Evolutionary conservation across 2,113 vertebrate species (phyloP), one percentile per base, ranked within the genome.

Genomic region (Spheniscus mendiculus): DNA sequence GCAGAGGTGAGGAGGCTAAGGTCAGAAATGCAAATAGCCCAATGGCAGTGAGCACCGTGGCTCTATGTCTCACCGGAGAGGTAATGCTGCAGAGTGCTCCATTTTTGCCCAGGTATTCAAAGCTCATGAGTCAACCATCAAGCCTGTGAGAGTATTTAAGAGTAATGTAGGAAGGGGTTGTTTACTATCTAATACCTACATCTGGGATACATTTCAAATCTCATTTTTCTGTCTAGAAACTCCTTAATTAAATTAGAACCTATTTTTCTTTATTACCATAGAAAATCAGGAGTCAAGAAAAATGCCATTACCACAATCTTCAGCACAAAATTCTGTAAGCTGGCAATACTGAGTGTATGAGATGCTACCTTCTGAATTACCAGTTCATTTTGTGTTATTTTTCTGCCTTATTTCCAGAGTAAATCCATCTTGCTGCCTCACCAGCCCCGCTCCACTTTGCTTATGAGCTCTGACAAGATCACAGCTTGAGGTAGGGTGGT

Each of bases 391-490:
- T 55, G 10, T 73, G 16, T 44, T 70, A n/a, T 69, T 91, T 95
- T 93, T 61, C 83, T 73, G 45, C 36, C 65, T 83, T 87, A 89
- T 92, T 97, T 97, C 65, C 34, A 84, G 52, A 79, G 27, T 26
- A 45, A 95, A 85, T 91, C 62, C 53, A 40, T 93, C 83, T 79
- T 71, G 8, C 65, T 76, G 42, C 84, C 32, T 92, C 53, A 83
- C 72, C 58, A 94, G 59, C 69, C n/a, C 21, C 2, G 0, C 53
- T 93, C 50, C 58, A 18, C 45, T 67, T 91, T 91, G 36, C 73
- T 87, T 83, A 87, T 72, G 58, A 91, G 58, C 81, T 79, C 83
- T 91, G 87, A 92, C 67, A 94, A 90, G 81, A 89, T 93, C 87
- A 70, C 91, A 96, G 91, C 38, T 80, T 87, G 94, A 93, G 49